phyloP scores from a whole-genome alignment of 2,113 vertebrate genomes.

The Bufo bufo region DNA sequence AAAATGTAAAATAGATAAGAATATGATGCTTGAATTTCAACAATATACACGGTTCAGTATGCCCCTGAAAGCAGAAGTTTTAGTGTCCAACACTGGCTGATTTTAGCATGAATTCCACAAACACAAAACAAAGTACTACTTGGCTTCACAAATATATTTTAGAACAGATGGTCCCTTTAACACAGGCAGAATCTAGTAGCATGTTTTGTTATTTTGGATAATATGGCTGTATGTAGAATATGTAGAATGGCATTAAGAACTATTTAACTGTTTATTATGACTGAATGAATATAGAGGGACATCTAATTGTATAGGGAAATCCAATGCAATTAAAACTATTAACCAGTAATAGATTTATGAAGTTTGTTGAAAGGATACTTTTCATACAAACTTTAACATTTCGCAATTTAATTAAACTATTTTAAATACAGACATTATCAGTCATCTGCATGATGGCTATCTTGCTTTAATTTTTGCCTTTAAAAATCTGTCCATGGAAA shows the following conservation, averaged over 20 bases:
- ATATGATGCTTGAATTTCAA: background rate
- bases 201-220: conserved; percentile 42
- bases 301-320: background rate
- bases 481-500: no score
- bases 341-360: background rate
- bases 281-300: background rate
- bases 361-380: background rate
- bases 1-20: background rate
- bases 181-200: conserved; percentile 28
- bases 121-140: conserved; percentile 38
- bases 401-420: no score
- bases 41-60: background rate
- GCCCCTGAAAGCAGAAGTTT: background rate
- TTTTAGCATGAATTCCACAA: conserved; percentile 28
- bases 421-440: no score
- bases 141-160: conserved; percentile 44
- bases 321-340: no score
- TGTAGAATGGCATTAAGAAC: background rate
- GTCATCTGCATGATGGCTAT: no score
- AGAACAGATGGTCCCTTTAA: conserved; percentile 55
- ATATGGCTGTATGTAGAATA: conserved; percentile 6
- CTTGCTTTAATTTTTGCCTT: no score
- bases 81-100: background rate
- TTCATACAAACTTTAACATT: no score
- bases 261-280: conserved; percentile 6